Evolutionary conservation across 2,888 invertebrate genomes (phyloP).

Genomic region (Eudasyphora cyanicolor): DNA sequence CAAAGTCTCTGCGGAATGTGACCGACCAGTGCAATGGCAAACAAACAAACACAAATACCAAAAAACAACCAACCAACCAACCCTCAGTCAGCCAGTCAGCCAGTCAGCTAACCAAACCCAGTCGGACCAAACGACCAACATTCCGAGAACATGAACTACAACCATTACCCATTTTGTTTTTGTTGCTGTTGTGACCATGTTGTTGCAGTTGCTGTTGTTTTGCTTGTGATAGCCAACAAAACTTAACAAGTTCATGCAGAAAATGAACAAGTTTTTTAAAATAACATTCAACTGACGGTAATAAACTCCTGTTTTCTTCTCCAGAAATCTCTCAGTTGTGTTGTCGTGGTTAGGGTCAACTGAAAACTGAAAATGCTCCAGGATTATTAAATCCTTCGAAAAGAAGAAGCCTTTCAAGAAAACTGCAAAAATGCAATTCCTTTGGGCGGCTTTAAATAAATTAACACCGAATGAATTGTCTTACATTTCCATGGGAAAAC

Average conservation of each 20-base stretch:
- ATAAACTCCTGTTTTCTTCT: background rate
- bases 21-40: background rate
- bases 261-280: conserved; percentile 29
- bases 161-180: background rate
- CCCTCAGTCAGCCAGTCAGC: background rate
- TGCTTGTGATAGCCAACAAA: background rate
- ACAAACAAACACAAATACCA: too few species aligned
- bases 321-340: background rate
- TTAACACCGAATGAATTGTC: too few species aligned
- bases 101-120: background rate
- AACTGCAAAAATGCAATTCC: background rate
- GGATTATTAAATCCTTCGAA: too few species aligned
- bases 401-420: background rate
- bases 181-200: background rate
- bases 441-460: too few species aligned
- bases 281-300: conserved; percentile 15
- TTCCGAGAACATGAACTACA: background rate
- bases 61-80: too few species aligned
- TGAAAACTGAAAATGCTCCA: too few species aligned
- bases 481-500: too few species aligned
- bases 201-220: background rate
- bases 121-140: background rate
- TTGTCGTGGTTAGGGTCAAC: background rate
- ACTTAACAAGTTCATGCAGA: conserved; percentile 24
- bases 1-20: conserved; percentile 15